These are phyloP conservation scores for Drosophila borealis DNA, from an alignment of 2,888 invertebrate species.

Conservation along the genomic window DNA sequence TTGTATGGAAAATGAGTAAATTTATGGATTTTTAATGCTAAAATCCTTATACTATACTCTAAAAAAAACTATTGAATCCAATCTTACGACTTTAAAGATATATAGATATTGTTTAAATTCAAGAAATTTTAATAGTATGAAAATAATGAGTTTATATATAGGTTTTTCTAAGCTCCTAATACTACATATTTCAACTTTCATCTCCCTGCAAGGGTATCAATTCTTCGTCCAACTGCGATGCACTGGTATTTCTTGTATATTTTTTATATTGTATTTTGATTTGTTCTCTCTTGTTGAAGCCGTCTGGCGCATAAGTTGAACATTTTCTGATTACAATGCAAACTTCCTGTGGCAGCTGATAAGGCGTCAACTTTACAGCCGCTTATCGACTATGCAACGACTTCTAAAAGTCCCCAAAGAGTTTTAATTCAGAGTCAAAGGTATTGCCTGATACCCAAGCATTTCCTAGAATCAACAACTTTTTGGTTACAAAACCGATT, in stretches of 20 bases:
- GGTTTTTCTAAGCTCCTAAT: no score
- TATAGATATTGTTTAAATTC: no score
- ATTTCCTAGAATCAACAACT: constrained; percentile 25
- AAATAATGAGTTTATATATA: no score
- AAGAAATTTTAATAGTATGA: no score
- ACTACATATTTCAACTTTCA: no score
- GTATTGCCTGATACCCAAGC: background rate
- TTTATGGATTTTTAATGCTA: no score
- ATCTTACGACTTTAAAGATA: no score
- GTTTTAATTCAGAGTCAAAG: constrained; percentile 19
- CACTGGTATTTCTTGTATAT: background rate
- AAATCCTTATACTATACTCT: no score
- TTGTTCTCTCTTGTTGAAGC: background rate
- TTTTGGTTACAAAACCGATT: constrained; percentile 58
- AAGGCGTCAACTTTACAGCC: constrained; percentile 45
- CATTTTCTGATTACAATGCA: constrained; percentile 44
- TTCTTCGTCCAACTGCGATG: no score
- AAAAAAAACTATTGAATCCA: no score
- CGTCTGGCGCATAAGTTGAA: constrained; percentile 1
- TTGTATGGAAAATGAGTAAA: no score
- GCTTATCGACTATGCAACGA: constrained; percentile 41
- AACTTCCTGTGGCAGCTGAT: constrained; percentile 55
- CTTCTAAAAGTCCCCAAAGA: constrained; percentile 4
- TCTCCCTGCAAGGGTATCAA: background rate
- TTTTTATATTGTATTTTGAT: background rate